Conservation (phyloP, 2,113 vertebrate species). For the Anoura caudifer region DNA sequence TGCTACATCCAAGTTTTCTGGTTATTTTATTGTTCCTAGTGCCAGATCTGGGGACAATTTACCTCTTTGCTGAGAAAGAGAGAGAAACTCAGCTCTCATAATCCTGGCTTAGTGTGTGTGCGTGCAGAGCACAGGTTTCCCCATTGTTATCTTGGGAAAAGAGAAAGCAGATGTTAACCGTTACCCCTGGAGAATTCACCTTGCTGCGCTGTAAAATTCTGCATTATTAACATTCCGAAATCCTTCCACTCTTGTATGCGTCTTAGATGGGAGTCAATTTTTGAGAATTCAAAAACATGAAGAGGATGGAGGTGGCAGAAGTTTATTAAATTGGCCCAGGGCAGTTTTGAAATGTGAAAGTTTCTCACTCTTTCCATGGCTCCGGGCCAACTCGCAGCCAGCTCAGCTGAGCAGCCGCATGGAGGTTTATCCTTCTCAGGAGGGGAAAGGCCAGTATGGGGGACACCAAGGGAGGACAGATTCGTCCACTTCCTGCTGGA, state of each 20-base stretch:
- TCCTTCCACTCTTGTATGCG: slow-evolving; percentile 56
- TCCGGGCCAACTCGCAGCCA: slow-evolving; percentile 59
- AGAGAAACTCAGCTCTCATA: neutral
- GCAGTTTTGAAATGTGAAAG: slow-evolving; percentile 75
- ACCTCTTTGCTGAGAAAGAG: slow-evolving; percentile 6
- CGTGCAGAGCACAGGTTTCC: neutral
- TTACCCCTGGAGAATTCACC: slow-evolving; percentile 74
- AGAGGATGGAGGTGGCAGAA: slow-evolving; percentile 70
- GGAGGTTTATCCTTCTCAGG: neutral
- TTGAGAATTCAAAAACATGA: slow-evolving; percentile 73
- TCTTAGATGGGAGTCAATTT: slow-evolving; percentile 66
- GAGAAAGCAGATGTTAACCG: slow-evolving; percentile 71
- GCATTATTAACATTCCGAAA: slow-evolving; percentile 75
- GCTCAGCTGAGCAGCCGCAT: neutral
- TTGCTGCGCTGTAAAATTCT: slow-evolving; percentile 70
- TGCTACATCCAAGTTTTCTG: slow-evolving; percentile 31
- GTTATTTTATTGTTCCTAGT: slow-evolving; percentile 47
- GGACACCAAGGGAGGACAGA: neutral
- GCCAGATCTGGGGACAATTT: slow-evolving; percentile 37
- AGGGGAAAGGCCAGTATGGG: neutral
- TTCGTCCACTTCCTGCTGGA: neutral
- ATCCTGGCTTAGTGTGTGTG: neutral
- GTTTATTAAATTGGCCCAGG: slow-evolving; percentile 79
- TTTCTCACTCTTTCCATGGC: slow-evolving; percentile 68
- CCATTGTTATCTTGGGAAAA: slow-evolving; percentile 68